Evolutionary conservation across 37 sponge, comb jelly and placozoan species (phyloP), one percentile per base, ranked within the genome.

Genomic region (Halisarca cf. caerulea): DNA sequence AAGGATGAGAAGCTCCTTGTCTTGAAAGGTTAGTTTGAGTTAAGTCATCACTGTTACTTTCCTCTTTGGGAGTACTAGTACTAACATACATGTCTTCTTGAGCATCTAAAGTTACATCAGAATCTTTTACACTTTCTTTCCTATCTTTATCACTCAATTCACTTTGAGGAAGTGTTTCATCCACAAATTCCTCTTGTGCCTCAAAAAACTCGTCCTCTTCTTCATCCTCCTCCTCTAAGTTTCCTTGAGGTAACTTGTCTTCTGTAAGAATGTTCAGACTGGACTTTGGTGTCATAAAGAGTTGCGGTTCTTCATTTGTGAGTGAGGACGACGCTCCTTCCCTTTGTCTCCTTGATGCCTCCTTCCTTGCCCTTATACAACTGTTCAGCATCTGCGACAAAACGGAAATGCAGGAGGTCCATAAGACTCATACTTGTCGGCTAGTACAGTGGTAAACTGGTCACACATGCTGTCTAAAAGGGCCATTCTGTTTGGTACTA

Each of bases 311-410:
- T 28, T 30, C 18, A 5, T 62, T 6, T 62, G 64, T 20, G 64
- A 20, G 25, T 28, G 58, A 28, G 18, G 33, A 20, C 45, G 57
- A 6, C 4, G 57, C 8, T 18, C 23, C 80, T 53, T 44, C 54
- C 55, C 4, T 23, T 42, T 77, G 21, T 79, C 55, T 11, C 51
- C 33, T 25, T 41, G 23, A 57, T 9, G n/a, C 3, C 81, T 45
- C 80, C 90, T 92, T 72, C 92, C 91, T 66, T 41, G 66, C 44
- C 25, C 45, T 74, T 3, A 97, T 95, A 72, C 95, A 97, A 36
- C 92, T 90, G 79, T 97, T 92, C 34, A 97, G 92, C 97, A 97
- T 97, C 88, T 90, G 70, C 23, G 32, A 68, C 1, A 34, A 34
- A 34, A 27, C 35, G 34, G 34, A 1, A 27, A n/a, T n/a, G n/a